Conservation (phyloP, 35 echinoderm and acorn worm species). For the Ophiothrix spiculata region DNA sequence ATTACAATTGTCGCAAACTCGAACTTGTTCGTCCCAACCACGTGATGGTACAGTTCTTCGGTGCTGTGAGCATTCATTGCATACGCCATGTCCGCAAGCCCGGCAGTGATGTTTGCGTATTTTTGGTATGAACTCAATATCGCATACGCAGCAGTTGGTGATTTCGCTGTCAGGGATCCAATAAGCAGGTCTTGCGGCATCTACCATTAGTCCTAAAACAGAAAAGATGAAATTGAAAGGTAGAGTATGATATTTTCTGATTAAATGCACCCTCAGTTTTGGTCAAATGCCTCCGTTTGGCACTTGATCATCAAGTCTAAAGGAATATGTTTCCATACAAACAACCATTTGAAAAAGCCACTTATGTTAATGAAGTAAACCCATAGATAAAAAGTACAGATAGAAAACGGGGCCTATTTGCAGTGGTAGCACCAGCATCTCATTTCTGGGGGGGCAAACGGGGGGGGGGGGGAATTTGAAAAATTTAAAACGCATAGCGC, state of each 20-base stretch:
- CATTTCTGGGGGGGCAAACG: too few species aligned
- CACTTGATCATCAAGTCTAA: too few species aligned
- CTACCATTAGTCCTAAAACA: conserved; percentile 72
- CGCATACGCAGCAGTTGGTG: conserved; percentile 67
- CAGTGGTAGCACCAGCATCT: too few species aligned
- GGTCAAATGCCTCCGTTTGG: too few species aligned
- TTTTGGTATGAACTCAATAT: conserved; percentile 73
- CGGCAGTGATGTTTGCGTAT: conserved; percentile 91
- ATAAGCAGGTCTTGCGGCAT: conserved; percentile 91
- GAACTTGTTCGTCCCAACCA: conserved; percentile 89
- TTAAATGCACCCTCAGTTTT: too few species aligned
- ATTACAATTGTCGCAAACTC: conserved; percentile 77
- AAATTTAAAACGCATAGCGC: too few species aligned
- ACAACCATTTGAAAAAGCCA: too few species aligned
- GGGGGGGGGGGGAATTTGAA: too few species aligned
- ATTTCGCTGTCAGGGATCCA: conserved; percentile 95
- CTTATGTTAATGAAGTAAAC: too few species aligned
- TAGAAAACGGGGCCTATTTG: too few species aligned
- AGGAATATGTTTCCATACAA: too few species aligned
- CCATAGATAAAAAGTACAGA: too few species aligned
- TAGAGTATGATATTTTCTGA: not conserved
- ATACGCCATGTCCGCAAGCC: conserved; percentile 89
- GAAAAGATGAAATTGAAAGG: not conserved
- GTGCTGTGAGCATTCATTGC: conserved; percentile 64
- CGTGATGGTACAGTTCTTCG: conserved; percentile 77